Conservation (phyloP, 1,140 invertebrate species). For the Theocolax elegans region DNA sequence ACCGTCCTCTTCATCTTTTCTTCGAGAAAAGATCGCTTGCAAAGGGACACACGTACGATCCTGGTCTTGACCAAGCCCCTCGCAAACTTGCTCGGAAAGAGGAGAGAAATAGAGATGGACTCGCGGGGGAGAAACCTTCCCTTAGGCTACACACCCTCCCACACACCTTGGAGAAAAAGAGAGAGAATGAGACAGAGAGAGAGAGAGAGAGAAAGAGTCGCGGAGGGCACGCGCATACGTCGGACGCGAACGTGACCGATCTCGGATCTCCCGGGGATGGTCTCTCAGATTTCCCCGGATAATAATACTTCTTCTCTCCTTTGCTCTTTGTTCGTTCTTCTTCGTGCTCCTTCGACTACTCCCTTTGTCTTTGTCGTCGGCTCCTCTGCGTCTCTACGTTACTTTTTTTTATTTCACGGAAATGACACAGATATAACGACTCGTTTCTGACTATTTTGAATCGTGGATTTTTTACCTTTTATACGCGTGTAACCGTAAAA, state of each 20-base stretch:
- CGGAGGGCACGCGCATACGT: neutral
- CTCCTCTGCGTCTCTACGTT: too few relatives aligned
- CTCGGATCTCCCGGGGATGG: slow-evolving; percentile 59
- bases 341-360: slow-evolving; percentile 18
- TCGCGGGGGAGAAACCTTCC: slow-evolving; percentile 21
- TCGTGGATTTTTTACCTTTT: too few relatives aligned
- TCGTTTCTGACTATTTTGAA: too few relatives aligned
- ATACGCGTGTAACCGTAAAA: too few relatives aligned
- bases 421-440: neutral
- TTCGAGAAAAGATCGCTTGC: neutral
- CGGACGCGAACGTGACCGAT: slow-evolving; percentile 62
- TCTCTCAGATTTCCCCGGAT: slow-evolving; percentile 66
- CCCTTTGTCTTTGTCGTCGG: slow-evolving; percentile 24
- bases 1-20: neutral
- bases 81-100: neutral
- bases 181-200: too few relatives aligned
- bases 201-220: too few relatives aligned
- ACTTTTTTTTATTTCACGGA: too few relatives aligned
- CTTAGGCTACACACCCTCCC: neutral
- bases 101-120: neutral
- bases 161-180: too few relatives aligned
- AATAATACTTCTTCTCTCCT: slow-evolving; percentile 64
- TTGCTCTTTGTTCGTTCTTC: neutral
- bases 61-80: slow-evolving; percentile 18
- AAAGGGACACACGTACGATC: neutral